These are phyloP conservation scores for Gobionotothen gibberifrons DNA, from an alignment of 2,797 vertebrate species.

Conservation along the genomic window DNA sequence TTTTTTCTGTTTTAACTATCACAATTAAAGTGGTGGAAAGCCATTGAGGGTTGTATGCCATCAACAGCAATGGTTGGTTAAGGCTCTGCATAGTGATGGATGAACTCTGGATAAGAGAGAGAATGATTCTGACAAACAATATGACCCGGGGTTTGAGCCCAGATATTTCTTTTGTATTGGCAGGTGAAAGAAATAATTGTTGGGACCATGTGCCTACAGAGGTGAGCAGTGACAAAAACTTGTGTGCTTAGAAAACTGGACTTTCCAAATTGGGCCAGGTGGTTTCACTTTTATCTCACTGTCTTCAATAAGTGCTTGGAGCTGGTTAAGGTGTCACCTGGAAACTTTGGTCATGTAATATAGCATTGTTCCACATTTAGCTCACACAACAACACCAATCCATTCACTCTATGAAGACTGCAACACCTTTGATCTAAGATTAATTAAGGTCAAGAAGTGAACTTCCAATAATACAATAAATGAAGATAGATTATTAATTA, in stretches of 20 bases:
- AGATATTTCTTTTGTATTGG: background rate
- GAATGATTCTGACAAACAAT: background rate
- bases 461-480: background rate
- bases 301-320: background rate
- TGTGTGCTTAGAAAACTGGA: background rate
- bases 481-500: background rate
- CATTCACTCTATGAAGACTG: background rate
- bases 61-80: background rate
- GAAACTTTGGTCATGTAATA: background rate
- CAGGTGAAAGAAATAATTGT: background rate
- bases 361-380: background rate
- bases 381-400: background rate
- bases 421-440: background rate
- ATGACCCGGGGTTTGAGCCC: background rate
- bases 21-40: constrained; percentile 14
- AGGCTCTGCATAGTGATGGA: background rate
- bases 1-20: background rate
- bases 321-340: background rate
- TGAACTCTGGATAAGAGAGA: background rate
- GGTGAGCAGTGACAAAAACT: background rate
- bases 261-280: background rate
- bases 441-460: background rate
- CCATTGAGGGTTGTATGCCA: background rate
- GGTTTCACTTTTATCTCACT: background rate
- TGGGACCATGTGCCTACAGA: background rate